A percentile compares a stretch with the other conserved stretches of the same genome.
Evolutionary conservation across 2,113 vertebrate genomes (phyloP).

Genomic region (Acrocephalus kingi): DNA sequence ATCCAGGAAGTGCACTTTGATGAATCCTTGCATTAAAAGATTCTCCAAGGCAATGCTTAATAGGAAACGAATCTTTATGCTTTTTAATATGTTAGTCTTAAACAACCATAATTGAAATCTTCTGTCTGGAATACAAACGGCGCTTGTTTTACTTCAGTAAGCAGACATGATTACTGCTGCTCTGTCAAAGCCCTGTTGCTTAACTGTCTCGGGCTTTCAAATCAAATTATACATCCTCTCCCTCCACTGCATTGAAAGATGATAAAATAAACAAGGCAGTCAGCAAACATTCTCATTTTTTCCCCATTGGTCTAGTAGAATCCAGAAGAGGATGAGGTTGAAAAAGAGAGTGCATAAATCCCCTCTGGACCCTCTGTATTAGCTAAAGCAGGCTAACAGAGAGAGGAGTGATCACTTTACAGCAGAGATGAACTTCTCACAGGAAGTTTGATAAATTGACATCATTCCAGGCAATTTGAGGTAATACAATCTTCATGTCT

Average conservation of each 20-base stretch:
- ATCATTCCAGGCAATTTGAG: slow-evolving; percentile 67
- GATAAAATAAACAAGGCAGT: slow-evolving; percentile 49
- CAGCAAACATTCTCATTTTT: background rate
- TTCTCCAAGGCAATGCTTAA: background rate
- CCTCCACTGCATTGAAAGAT: background rate
- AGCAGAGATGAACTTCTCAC: slow-evolving; percentile 41
- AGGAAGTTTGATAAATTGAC: slow-evolving; percentile 66
- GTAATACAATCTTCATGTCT: slow-evolving; percentile 63
- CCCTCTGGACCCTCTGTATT: slow-evolving; percentile 30
- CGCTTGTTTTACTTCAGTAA: slow-evolving; percentile 33
- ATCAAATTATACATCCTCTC: slow-evolving; percentile 44
- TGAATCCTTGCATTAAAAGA: background rate
- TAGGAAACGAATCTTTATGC: slow-evolving; percentile 29
- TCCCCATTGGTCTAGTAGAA: background rate
- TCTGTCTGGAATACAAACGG: slow-evolving; percentile 56
- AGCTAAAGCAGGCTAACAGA: slow-evolving; percentile 54
- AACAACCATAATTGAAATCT: slow-evolving; percentile 58
- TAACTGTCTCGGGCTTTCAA: slow-evolving; percentile 43
- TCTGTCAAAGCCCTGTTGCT: slow-evolving; percentile 18
- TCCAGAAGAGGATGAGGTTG: slow-evolving; percentile 11
- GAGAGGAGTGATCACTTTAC: slow-evolving; percentile 29
- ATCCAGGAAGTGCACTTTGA: background rate
- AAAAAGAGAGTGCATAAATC: slow-evolving; percentile 28
- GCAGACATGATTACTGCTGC: slow-evolving; percentile 18
- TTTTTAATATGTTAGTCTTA: slow-evolving; percentile 48